These are phyloP conservation scores for Muscicapa comitata DNA, from an alignment of 2,797 vertebrate species.

Conservation along the genomic window DNA sequence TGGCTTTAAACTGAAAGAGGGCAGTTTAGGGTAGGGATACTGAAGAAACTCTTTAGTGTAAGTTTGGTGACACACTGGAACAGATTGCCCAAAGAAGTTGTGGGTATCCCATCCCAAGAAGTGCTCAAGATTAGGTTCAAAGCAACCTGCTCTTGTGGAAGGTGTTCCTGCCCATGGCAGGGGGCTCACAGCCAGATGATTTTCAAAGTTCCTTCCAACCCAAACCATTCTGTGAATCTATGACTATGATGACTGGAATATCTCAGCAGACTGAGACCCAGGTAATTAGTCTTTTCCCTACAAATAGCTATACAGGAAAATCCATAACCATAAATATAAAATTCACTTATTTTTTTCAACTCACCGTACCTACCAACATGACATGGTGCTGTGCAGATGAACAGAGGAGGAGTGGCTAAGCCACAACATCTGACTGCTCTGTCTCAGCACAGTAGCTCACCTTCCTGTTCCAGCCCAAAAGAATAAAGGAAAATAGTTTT, in stretches of 20 bases:
- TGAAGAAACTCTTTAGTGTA: not conserved
- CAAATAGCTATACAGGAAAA: not conserved
- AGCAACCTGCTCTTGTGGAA: not conserved
- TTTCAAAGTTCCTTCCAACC: not conserved
- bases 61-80: not conserved
- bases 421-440: accelerated
- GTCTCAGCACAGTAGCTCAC: not conserved
- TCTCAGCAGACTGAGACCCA: not conserved
- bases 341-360: not conserved
- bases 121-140: not conserved
- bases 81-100: not conserved
- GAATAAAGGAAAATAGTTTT: not conserved
- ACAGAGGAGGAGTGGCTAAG: not conserved
- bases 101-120: not conserved
- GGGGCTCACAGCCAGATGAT: not conserved
- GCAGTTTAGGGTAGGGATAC: not conserved
- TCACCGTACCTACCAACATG: not conserved
- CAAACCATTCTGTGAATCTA: not conserved
- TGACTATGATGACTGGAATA: not conserved
- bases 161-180: not conserved
- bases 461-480: not conserved
- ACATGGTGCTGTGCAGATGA: not conserved
- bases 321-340: not conserved
- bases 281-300: not conserved
- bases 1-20: not conserved